Percentiles rank a stretch among this genome's conserved stretches.
Conservation (phyloP, 2,797 vertebrate species). For the Sebastes trivittatus region DNA sequence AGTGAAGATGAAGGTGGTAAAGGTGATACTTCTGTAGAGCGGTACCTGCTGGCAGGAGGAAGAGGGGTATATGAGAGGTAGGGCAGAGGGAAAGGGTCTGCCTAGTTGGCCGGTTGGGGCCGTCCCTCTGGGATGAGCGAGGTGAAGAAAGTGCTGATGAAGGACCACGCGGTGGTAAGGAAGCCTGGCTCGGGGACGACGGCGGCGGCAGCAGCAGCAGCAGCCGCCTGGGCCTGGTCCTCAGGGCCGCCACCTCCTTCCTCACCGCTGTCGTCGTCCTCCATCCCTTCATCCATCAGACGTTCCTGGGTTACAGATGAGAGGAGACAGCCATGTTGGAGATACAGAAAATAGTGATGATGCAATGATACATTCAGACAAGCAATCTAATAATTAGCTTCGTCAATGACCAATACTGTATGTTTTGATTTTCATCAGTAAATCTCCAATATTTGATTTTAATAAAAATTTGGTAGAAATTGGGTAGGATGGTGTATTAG, state of each 20-base stretch:
- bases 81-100: neutral
- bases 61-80: neutral
- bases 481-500: fast-evolving
- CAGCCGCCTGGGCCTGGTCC: constrained; percentile 62
- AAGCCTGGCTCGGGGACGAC: constrained; percentile 82
- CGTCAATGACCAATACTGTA: no score
- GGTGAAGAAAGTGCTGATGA: constrained; percentile 96
- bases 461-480: neutral
- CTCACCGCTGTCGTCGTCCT: constrained; percentile 87
- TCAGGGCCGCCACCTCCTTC: constrained; percentile 78
- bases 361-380: neutral
- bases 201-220: neutral
- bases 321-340: neutral
- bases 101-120: constrained; percentile 90
- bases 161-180: constrained; percentile 91
- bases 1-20: neutral
- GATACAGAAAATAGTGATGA: neutral
- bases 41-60: constrained; percentile 29
- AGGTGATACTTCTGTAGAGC: constrained; percentile 9
- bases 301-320: constrained; percentile 84
- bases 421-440: neutral
- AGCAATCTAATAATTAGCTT: neutral
- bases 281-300: constrained; percentile 89
- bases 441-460: neutral
- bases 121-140: constrained; percentile 96